Conservation (phyloP, 1,140 invertebrate species). For the Drosophila serrata region DNA sequence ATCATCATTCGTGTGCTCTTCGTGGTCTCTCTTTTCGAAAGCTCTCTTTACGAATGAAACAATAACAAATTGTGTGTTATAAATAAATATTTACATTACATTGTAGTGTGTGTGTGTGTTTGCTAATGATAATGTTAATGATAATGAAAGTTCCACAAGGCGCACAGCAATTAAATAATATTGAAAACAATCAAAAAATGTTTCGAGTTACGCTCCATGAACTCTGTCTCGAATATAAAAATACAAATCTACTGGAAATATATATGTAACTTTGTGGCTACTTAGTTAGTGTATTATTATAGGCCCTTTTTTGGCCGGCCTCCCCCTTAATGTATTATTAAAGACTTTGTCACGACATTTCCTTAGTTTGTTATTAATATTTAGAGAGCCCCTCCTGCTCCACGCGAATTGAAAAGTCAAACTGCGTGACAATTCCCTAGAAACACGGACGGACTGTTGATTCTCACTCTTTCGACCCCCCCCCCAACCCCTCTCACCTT, state of each 20-base stretch:
- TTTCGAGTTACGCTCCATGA: conserved; percentile 17
- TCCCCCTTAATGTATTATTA: conserved; percentile 26
- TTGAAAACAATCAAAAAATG: conserved; percentile 25
- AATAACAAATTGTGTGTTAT: conserved; percentile 26
- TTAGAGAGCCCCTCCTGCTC: background rate
- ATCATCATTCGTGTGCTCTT: conserved; percentile 11
- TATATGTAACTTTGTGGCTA: background rate
- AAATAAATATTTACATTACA: conserved; percentile 67
- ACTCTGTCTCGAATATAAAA: background rate
- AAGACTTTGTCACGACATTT: conserved; percentile 48
- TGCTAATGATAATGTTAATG: conserved; percentile 42
- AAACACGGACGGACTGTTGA: background rate
- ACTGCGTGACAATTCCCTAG: conserved; percentile 45
- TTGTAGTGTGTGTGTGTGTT: conserved; percentile 22
- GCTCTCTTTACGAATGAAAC: conserved; percentile 30
- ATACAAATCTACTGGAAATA: background rate
- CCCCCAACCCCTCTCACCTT: background rate
- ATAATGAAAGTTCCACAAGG: conserved; percentile 23
- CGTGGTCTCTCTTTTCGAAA: conserved; percentile 8
- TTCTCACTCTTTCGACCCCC: background rate
- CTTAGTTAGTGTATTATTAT: conserved; percentile 4
- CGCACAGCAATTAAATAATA: conserved; percentile 31
- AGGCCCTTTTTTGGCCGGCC: conserved; percentile 14
- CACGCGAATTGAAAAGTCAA: conserved; percentile 34
- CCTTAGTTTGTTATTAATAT: conserved; percentile 11